These are phyloP conservation scores for Abscondita cerata DNA, from an alignment of 2,888 invertebrate genomes.

Conservation along the genomic window DNA sequence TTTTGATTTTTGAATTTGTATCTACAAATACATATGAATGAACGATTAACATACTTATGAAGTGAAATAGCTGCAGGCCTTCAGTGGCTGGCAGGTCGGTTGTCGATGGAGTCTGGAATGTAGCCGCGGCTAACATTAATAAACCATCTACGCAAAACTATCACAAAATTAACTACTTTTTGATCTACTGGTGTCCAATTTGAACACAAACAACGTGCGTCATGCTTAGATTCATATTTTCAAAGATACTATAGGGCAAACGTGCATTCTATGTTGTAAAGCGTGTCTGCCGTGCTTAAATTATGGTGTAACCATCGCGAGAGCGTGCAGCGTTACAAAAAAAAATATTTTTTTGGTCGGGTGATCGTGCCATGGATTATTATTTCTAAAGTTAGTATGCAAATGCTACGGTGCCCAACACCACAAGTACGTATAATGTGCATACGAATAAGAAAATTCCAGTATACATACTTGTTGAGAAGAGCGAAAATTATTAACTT, in stretches of 20 bases:
- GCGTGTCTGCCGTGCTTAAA: background rate
- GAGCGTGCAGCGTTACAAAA: constrained; percentile 7
- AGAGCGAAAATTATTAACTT: constrained; percentile 45
- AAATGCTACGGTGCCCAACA: constrained; percentile 23
- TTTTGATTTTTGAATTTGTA: constrained; percentile 22
- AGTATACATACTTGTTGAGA: constrained; percentile 55
- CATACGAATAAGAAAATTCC: background rate
- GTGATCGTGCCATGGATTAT: background rate
- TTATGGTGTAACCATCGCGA: background rate
- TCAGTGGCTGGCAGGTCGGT: constrained; percentile 53
- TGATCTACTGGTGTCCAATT: background rate
- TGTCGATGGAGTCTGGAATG: constrained; percentile 58
- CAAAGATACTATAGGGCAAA: background rate
- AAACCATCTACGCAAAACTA: constrained; percentile 49
- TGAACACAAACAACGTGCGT: constrained; percentile 4
- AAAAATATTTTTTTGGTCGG: background rate
- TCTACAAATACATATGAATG: constrained; percentile 43
- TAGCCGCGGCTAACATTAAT: constrained; percentile 55
- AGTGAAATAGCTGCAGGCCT: constrained; percentile 46
- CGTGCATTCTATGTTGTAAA: background rate
- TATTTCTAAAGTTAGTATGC: constrained; percentile 2
- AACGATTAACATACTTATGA: constrained; percentile 51
- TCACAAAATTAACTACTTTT: constrained; percentile 32
- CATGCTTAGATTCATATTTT: background rate
- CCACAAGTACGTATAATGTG: constrained; percentile 34